A percentile compares a stretch with the other conserved stretches of the same genome.
Conservation (phyloP, 2,113 vertebrate genomes). For the Psephotus haematonotus region DNA sequence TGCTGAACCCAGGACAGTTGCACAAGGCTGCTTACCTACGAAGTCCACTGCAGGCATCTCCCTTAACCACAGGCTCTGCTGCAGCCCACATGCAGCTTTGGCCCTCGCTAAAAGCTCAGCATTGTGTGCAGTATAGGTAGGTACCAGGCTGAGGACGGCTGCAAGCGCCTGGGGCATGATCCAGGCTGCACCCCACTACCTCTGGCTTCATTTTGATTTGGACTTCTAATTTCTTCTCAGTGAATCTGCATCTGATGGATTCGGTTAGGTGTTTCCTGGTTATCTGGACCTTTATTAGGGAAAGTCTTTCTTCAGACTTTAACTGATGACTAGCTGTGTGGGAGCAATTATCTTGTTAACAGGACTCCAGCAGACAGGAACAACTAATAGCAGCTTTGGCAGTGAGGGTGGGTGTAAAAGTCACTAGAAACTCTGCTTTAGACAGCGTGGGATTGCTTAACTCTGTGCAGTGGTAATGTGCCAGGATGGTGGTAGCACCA, state of each 20-base stretch:
- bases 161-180: fast-evolving
- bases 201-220: neutral
- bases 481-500: neutral
- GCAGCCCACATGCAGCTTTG: neutral
- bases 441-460: neutral
- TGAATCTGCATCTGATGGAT: neutral
- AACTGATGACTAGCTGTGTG: neutral
- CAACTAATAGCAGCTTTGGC: neutral
- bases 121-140: neutral
- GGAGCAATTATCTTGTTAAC: neutral
- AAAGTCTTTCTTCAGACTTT: neutral
- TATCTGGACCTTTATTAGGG: neutral
- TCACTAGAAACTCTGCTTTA: neutral
- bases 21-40: neutral
- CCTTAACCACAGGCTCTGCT: neutral
- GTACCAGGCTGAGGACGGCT: neutral
- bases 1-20: neutral
- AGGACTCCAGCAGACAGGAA: neutral
- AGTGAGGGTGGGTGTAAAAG: neutral
- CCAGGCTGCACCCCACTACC: neutral
- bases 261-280: neutral
- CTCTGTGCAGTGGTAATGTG: neutral
- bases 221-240: neutral
- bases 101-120: neutral
- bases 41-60: neutral